A percentile compares a stretch with the other conserved stretches of the same genome.
Conservation (phyloP, 2,888 invertebrate species). For the Pandemis corylana region DNA sequence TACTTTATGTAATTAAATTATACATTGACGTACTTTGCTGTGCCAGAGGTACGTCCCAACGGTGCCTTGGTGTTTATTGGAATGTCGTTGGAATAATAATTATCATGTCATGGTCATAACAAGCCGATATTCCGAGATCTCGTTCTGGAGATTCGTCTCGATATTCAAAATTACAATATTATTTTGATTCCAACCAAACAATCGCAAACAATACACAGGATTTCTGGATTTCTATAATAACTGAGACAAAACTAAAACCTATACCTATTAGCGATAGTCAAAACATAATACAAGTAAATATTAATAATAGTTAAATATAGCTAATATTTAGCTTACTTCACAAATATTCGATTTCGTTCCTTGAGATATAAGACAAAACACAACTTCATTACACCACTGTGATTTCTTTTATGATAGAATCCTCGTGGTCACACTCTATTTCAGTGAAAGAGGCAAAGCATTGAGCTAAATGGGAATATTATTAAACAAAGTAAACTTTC, state of each 20-base stretch:
- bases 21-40: conserved; percentile 23
- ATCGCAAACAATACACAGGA: too few relatives aligned
- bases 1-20: conserved; percentile 44
- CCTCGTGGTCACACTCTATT: not conserved
- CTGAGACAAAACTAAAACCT: too few relatives aligned
- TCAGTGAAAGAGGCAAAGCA: not conserved
- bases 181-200: too few relatives aligned
- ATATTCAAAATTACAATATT: not conserved
- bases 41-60: not conserved
- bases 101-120: not conserved
- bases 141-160: not conserved
- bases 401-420: not conserved
- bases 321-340: too few relatives aligned
- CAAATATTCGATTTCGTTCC: not conserved
- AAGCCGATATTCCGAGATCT: not conserved
- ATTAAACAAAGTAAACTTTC: conserved; percentile 51
- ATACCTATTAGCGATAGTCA: too few relatives aligned
- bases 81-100: conserved; percentile 7
- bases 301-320: too few relatives aligned
- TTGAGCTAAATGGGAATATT: conserved; percentile 20
- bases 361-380: too few relatives aligned
- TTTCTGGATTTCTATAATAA: too few relatives aligned
- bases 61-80: not conserved
- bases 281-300: too few relatives aligned
- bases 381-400: not conserved